Evolutionary conservation across 2,797 vertebrate species (phyloP).

Genomic region (Numenius phaeopus): DNA sequence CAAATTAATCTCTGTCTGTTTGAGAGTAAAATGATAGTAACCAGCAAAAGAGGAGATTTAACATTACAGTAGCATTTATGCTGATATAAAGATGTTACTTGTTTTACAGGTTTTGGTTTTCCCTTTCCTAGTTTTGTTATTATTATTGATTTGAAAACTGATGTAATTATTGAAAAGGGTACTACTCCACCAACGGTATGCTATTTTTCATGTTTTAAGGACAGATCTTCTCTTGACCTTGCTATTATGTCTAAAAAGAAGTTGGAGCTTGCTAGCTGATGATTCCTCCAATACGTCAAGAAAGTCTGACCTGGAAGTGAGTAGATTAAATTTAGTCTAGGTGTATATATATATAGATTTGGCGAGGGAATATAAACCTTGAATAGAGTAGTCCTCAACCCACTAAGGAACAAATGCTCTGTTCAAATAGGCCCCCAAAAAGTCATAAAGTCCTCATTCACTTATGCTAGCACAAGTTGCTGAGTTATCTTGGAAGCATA

Average conservation of each 20-base stretch:
- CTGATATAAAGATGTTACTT: not conserved
- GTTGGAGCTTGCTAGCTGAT: not conserved
- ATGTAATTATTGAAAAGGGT: not conserved
- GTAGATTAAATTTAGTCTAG: not conserved
- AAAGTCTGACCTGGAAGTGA: not conserved
- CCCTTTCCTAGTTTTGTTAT: not conserved
- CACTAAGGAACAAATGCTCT: not conserved
- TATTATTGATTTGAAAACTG: not conserved
- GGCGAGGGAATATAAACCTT: not conserved
- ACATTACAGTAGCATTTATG: not conserved
- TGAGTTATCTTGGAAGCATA: not conserved
- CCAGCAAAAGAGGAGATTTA: not conserved
- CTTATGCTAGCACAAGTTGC: not conserved
- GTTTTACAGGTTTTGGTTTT: not conserved
- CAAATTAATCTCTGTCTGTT: not conserved
- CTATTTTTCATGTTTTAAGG: not conserved
- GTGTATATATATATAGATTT: not conserved
- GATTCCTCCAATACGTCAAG: not conserved
- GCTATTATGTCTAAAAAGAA: not conserved
- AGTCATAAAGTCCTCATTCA: not conserved
- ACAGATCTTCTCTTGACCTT: not conserved
- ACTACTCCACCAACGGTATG: not conserved
- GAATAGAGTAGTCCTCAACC: not conserved
- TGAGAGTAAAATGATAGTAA: not conserved
- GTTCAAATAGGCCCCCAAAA: accelerated